Conservation (phyloP, 2,888 invertebrate genomes). For the Epiblema foenella region DNA sequence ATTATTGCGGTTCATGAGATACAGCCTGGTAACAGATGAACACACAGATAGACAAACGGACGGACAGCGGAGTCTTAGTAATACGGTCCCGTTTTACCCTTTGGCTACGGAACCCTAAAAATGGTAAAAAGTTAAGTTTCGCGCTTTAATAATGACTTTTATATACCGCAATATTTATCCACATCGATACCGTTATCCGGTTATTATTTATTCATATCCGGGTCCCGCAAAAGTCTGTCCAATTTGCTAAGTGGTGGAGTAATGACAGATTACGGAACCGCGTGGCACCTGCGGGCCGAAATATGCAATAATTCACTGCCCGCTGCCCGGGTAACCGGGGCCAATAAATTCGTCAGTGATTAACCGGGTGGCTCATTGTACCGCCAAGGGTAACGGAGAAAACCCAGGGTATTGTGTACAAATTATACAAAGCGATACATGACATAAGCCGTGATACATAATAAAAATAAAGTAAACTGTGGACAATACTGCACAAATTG, state of each 20-base stretch:
- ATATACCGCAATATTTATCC: slow-evolving; percentile 13
- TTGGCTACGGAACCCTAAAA: too few relatives aligned
- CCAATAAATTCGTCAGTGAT: slow-evolving; percentile 83
- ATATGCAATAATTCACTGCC: slow-evolving; percentile 74
- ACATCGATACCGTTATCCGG: background rate
- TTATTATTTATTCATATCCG: slow-evolving; percentile 35
- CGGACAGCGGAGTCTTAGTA: too few relatives aligned
- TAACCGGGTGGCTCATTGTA: slow-evolving; percentile 51
- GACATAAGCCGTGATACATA: too few relatives aligned
- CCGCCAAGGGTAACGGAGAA: background rate
- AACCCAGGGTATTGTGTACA: background rate
- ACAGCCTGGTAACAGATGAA: too few relatives aligned
- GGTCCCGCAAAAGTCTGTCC: slow-evolving; percentile 51
- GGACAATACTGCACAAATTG: too few relatives aligned
- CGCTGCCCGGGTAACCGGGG: slow-evolving; percentile 59
- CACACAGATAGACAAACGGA: too few relatives aligned
- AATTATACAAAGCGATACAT: background rate
- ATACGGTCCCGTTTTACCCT: too few relatives aligned
- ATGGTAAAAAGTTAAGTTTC: background rate
- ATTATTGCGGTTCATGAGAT: too few relatives aligned
- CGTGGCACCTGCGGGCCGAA: slow-evolving; percentile 70
- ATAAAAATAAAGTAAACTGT: too few relatives aligned
- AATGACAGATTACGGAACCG: slow-evolving; percentile 76
- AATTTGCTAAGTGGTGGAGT: slow-evolving; percentile 72
- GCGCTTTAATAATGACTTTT: background rate